Base-by-base conservation (phyloP, 2,888 invertebrate genomes). In the Tanytarsus gracilentus region DNA sequence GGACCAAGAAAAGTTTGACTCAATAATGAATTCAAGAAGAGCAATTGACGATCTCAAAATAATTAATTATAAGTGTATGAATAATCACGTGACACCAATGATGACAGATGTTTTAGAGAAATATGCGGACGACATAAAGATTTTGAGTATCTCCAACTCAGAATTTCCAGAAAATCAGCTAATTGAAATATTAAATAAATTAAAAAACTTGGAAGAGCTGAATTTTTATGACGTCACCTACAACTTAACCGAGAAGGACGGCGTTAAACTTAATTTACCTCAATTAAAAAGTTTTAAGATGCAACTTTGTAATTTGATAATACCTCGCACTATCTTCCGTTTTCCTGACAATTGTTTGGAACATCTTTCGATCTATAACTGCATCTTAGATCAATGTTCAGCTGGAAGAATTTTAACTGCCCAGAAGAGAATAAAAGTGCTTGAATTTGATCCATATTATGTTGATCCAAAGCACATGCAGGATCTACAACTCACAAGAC, bases 381-480 rank as follows among this genome's bases (percentile, higher is more conserved):
- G 44, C 25, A 48, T 58, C 23, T 48, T 58, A 14, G 40, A 58
- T 7, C 14, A 30, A 18, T 21, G 29, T n/a, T 30, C 58, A 27
- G 16, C 48, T 6, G 11, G 26, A n/a, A 48, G 26, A 9, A 48
- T 58, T 18, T 44, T 58, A 3, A 1, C 11, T 2, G 29, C 18
- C 6, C 58, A 58, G 16, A 3, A n/a, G 11, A 48, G 23, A n/a
- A 44, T 58, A 11, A 18, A 48, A 21, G 44, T 48, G 16, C 29
- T 58, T 7, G 58, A 48, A 48, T 48, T 58, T 7, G 58, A 58
- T 58, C 58, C 58, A 14, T 58, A 58, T 29, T 48, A 29, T 29
- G 48, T 58, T 9, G 26, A 58, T 18, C 18, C 44, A n/a, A 9
- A 18, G 14, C 30, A n/a, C 2, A 26, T 58, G 44, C 4, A 21